Conservation (phyloP, 2,113 vertebrate genomes). For the Vidua macroura region DNA sequence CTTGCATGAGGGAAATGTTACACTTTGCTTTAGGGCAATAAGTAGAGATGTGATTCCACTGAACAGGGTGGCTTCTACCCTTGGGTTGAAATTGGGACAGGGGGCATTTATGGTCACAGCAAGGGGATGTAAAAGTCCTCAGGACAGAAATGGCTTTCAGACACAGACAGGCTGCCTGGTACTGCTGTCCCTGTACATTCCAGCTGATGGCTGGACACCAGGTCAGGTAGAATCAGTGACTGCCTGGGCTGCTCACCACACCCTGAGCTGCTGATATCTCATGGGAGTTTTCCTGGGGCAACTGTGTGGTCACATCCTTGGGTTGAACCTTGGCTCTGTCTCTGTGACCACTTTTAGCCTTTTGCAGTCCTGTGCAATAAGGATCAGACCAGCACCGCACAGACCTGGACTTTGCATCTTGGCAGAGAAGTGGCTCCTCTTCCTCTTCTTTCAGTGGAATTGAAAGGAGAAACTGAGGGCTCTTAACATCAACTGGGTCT, state of each 20-base stretch:
- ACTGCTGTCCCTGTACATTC: background rate
- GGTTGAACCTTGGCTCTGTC: background rate
- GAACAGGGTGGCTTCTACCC: background rate
- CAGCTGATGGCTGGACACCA: background rate
- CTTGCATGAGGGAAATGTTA: background rate
- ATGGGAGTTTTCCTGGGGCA: background rate
- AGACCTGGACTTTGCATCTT: background rate
- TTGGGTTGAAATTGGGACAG: background rate
- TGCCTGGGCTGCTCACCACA: background rate
- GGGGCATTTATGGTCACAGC: background rate
- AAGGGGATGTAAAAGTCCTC: background rate
- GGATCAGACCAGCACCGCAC: background rate
- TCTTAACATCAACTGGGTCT: background rate
- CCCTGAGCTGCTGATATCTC: background rate
- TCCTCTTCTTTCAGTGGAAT: background rate
- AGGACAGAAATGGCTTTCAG: background rate
- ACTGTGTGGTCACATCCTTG: background rate
- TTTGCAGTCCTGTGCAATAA: background rate
- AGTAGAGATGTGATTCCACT: background rate
- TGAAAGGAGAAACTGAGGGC: background rate
- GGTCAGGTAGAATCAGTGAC: background rate
- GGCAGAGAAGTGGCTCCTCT: background rate
- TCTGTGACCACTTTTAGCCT: background rate
- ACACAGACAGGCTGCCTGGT: background rate
- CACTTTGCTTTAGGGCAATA: background rate